Conservation (phyloP, 1,140 invertebrate genomes). For the Lethocerus indicus region DNA sequence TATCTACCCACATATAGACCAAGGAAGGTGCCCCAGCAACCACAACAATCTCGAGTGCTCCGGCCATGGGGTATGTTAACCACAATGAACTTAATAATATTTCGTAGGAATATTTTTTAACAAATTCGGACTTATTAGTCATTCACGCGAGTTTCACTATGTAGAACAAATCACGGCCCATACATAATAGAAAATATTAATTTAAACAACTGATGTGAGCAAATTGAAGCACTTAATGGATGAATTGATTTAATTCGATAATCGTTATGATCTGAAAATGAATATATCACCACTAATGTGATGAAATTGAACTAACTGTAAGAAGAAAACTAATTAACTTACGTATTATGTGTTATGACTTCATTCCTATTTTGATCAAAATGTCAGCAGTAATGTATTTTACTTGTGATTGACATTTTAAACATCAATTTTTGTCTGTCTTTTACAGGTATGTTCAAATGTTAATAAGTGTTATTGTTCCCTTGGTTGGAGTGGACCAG, state of each 20-base stretch:
- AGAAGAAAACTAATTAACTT: not conserved
- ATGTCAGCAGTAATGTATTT: not conserved
- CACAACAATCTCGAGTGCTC: constrained; percentile 80
- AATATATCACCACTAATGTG: too few species aligned
- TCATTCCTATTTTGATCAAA: not conserved
- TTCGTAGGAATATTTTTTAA: too few species aligned
- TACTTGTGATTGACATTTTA: not conserved
- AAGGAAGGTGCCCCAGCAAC: constrained; percentile 75
- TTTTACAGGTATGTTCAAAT: constrained; percentile 77
- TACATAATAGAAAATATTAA: too few species aligned
- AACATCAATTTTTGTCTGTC: not conserved
- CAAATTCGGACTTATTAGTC: too few species aligned
- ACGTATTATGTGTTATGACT: too few species aligned
- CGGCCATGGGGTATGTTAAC: constrained; percentile 81
- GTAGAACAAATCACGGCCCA: too few species aligned
- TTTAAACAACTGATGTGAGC: too few species aligned
- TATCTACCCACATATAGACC: constrained; percentile 63
- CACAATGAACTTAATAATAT: too few species aligned
- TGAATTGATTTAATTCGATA: too few species aligned
- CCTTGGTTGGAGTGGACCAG: constrained; percentile 68
- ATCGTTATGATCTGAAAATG: too few species aligned
- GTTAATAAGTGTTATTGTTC: constrained; percentile 82
- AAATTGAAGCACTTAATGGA: too few species aligned
- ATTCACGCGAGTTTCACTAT: too few species aligned
- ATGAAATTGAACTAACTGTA: not conserved